Percentiles rank a stretch among this genome's conserved stretches.
These are phyloP conservation scores for Euphysa ruthae DNA, from an alignment of 30 jellyfish, hydroid and myxozoan species.

Conservation along the genomic window DNA sequence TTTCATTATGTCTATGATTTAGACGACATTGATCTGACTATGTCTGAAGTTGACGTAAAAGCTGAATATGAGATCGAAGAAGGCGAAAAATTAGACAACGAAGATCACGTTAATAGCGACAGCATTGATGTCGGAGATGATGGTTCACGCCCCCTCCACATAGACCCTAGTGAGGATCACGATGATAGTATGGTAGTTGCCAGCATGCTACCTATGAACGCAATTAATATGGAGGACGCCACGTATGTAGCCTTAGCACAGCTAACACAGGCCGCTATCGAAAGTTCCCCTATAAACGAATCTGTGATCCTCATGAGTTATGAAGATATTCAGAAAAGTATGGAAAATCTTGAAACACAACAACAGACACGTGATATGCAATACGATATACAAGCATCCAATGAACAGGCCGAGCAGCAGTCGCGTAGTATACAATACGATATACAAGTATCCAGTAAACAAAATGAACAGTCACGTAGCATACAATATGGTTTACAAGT, in stretches of 20 bases:
- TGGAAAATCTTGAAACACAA: conserved; percentile 21
- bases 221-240: conserved; percentile 38
- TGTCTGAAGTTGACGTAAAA: conserved; percentile 36
- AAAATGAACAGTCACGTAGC: not conserved
- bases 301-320: conserved; percentile 34
- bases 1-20: too few species aligned
- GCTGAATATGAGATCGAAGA: conserved; percentile 37
- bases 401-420: conserved; percentile 18
- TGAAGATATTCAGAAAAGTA: conserved; percentile 35
- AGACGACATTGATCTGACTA: conserved; percentile 37
- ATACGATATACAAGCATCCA: not conserved
- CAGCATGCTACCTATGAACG: conserved; percentile 28
- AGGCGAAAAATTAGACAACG: conserved; percentile 21
- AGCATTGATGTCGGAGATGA: not conserved
- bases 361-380: not conserved
- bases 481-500: not conserved
- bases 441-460: conserved; percentile 6
- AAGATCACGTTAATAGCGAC: not conserved
- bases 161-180: not conserved
- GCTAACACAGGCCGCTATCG: conserved; percentile 41
- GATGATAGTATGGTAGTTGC: conserved; percentile 38
- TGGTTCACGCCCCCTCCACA: not conserved
- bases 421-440: not conserved
- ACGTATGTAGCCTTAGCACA: conserved; percentile 45
- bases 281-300: conserved; percentile 33